Conservation (phyloP, 2,888 invertebrate genomes). For the Caenorhabditis panamensis region DNA sequence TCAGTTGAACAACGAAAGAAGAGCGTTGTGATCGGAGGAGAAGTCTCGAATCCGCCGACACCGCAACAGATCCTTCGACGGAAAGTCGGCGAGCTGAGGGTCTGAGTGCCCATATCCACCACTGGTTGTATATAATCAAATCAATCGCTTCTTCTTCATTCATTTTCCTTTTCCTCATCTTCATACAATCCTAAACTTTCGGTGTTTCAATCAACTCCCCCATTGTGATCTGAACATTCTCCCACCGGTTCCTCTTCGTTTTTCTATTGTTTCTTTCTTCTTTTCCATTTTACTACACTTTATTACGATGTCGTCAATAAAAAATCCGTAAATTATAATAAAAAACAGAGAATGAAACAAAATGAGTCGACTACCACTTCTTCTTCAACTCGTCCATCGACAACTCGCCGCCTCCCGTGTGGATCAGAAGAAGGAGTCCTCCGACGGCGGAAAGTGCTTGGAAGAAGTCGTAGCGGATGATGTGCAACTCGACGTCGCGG, state of each 20-base stretch:
- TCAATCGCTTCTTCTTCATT: too few relatives aligned
- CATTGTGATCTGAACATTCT: slow-evolving; percentile 49
- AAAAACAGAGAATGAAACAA: not conserved
- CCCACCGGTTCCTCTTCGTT: slow-evolving; percentile 33
- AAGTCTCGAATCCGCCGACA: slow-evolving; percentile 37
- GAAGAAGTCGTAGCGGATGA: slow-evolving; percentile 97
- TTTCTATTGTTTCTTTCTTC: not conserved
- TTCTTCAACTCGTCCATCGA: slow-evolving; percentile 99
- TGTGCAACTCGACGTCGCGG: slow-evolving; percentile 93
- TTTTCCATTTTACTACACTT: not conserved
- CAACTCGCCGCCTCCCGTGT: slow-evolving; percentile 96
- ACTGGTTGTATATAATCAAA: slow-evolving; percentile 31
- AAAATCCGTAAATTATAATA: slow-evolving; percentile 9
- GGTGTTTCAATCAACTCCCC: slow-evolving; percentile 28
- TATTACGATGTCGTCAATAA: not conserved
- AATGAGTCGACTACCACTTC: slow-evolving; percentile 90
- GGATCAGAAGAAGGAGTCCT: slow-evolving; percentile 95
- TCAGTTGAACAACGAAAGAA: slow-evolving; percentile 60
- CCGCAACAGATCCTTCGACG: slow-evolving; percentile 42
- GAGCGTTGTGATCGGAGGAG: slow-evolving; percentile 49
- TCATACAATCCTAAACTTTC: slow-evolving; percentile 19
- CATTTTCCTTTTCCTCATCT: not conserved
- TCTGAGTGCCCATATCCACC: slow-evolving; percentile 28
- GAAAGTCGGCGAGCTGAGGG: slow-evolving; percentile 57
- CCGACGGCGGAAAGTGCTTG: slow-evolving; percentile 97